A percentile compares a stretch with the other conserved stretches of the same genome.
phyloP scores from a whole-genome alignment of 2,888 invertebrate species.

The Dryobota labecula region DNA sequence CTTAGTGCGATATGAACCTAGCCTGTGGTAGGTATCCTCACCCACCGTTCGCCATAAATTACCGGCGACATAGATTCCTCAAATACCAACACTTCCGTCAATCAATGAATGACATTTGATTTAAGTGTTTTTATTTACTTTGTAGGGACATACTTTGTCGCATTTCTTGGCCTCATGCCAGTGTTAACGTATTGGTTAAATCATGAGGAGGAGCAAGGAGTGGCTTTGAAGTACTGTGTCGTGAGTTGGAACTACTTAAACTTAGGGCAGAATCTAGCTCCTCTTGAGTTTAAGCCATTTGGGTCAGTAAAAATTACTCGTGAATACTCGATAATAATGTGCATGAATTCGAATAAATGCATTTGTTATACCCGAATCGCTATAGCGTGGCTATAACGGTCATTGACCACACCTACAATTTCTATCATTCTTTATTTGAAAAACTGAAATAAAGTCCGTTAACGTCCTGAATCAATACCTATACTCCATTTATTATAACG shows the following conservation, averaged over 20 bases:
- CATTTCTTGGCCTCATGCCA: slow-evolving; percentile 45
- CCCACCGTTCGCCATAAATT: slow-evolving; percentile 25
- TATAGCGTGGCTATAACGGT: no score
- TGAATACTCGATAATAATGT: no score
- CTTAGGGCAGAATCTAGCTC: neutral
- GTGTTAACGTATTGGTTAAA: slow-evolving; percentile 29
- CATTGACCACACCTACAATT: no score
- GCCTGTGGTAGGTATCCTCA: neutral
- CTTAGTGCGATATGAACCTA: neutral
- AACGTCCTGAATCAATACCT: no score
- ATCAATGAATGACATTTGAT: slow-evolving; percentile 58
- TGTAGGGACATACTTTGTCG: slow-evolving; percentile 39
- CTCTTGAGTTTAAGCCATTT: no score
- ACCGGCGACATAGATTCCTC: slow-evolving; percentile 48
- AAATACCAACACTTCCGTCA: slow-evolving; percentile 41
- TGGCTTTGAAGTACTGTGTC: slow-evolving; percentile 1
- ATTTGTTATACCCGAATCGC: no score
- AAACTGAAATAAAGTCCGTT: no score
- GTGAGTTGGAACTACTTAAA: neutral
- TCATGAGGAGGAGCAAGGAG: slow-evolving; percentile 27
- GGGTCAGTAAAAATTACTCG: no score
- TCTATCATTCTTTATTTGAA: no score
- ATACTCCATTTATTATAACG: no score
- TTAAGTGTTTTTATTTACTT: slow-evolving; percentile 60
- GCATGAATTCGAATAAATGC: no score